A percentile compares a stretch with the other conserved stretches of the same genome.
Conservation (phyloP, 2,888 invertebrate species). For the Acronicta psi region DNA sequence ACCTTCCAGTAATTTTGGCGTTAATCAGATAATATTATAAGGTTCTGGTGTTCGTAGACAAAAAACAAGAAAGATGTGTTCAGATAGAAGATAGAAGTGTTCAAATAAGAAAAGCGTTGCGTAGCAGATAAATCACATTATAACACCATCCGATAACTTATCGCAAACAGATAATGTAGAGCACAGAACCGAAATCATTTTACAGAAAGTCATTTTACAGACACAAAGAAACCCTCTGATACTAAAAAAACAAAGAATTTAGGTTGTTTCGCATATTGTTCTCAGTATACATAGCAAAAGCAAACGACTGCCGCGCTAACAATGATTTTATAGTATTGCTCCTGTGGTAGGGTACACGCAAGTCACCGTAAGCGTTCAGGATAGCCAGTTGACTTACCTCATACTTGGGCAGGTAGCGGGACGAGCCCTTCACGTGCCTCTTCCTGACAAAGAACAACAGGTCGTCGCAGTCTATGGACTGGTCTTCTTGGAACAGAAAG, state of each 20-base stretch:
- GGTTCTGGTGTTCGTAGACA: background rate
- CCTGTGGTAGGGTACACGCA: background rate
- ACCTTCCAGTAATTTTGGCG: background rate
- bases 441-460: slow-evolving; percentile 98
- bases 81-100: no score
- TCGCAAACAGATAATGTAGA: slow-evolving; percentile 21
- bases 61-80: background rate
- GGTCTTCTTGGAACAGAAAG: slow-evolving; percentile 96
- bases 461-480: slow-evolving; percentile 97
- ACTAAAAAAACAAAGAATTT: slow-evolving; percentile 1
- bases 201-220: slow-evolving; percentile 2
- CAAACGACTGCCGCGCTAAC: background rate
- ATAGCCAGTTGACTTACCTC: slow-evolving; percentile 90
- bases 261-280: background rate
- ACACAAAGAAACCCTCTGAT: slow-evolving; percentile 8
- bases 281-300: background rate
- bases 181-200: slow-evolving; percentile 5
- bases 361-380: background rate
- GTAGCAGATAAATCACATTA: slow-evolving; percentile 16
- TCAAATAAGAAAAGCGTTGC: background rate
- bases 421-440: slow-evolving; percentile 96
- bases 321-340: background rate
- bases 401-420: slow-evolving; percentile 96
- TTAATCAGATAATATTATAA: background rate
- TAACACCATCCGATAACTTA: slow-evolving; percentile 15